These are phyloP conservation scores for Neopipo cinnamomea DNA, from an alignment of 2,113 vertebrate species.

Conservation along the genomic window DNA sequence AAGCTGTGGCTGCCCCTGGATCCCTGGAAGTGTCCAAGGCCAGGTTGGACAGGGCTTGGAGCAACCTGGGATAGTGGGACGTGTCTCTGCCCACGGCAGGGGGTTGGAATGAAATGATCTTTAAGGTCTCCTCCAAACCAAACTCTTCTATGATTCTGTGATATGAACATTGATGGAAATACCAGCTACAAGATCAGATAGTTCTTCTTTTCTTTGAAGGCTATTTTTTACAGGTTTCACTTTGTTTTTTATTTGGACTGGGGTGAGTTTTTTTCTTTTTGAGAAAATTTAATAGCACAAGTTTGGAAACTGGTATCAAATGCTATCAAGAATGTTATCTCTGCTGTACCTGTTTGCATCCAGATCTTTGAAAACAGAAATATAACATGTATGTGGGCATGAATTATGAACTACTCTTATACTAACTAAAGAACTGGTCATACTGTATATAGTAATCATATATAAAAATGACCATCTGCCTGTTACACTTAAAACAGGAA, in stretches of 20 bases:
- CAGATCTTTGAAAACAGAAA: neutral
- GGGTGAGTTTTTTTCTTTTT: neutral
- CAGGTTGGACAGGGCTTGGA: neutral
- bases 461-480: neutral
- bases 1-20: neutral
- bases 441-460: neutral
- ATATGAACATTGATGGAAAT: neutral
- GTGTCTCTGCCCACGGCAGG: neutral
- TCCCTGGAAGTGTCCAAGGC: neutral
- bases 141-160: neutral
- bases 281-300: neutral
- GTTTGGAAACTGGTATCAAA: neutral
- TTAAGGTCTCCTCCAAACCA: neutral
- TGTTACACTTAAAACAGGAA: neutral
- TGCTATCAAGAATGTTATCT: neutral
- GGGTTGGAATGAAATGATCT: neutral
- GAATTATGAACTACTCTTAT: neutral
- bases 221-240: neutral
- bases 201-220: neutral
- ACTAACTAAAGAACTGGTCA: neutral
- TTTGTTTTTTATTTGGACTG: neutral
- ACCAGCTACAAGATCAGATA: neutral
- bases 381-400: neutral
- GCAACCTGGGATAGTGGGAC: neutral
- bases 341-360: neutral